Percentiles rank a stretch among this genome's conserved stretches.
These are phyloP conservation scores for Sebastes trivittatus DNA, from an alignment of 2,797 vertebrate genomes.

Conservation along the genomic window DNA sequence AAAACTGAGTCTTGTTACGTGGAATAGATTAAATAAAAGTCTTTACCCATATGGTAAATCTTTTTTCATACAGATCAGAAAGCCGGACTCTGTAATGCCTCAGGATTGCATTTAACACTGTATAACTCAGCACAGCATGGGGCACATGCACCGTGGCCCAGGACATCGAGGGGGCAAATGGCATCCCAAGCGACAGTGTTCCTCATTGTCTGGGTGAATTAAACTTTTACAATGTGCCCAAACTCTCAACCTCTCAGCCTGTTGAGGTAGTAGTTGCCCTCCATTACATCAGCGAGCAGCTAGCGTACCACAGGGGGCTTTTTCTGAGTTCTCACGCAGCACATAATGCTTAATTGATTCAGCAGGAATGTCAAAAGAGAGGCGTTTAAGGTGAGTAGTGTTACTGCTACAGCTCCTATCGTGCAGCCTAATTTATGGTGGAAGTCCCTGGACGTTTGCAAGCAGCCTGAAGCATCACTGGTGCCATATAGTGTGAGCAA, in stretches of 20 bases:
- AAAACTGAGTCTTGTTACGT: not conserved
- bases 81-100: not conserved
- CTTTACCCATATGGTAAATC: not conserved
- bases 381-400: slow-evolving; percentile 51
- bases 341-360: slow-evolving; percentile 64
- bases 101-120: slow-evolving; percentile 10
- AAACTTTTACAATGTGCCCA: slow-evolving; percentile 41
- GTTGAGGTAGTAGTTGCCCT: slow-evolving; percentile 64
- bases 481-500: slow-evolving; percentile 18
- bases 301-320: slow-evolving; percentile 48
- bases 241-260: slow-evolving; percentile 36
- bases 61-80: slow-evolving; percentile 13
- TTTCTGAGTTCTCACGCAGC: slow-evolving; percentile 52
- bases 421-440: slow-evolving; percentile 45
- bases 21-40: slow-evolving; percentile 12
- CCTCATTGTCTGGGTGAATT: slow-evolving; percentile 41
- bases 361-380: slow-evolving; percentile 65
- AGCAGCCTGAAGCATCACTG: slow-evolving; percentile 24
- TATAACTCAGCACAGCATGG: slow-evolving; percentile 16
- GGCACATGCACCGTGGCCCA: not conserved
- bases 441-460: slow-evolving; percentile 37
- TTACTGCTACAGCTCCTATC: slow-evolving; percentile 40
- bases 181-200: slow-evolving; percentile 29
- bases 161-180: slow-evolving; percentile 27
- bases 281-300: slow-evolving; percentile 68